Percentiles rank a stretch among this genome's conserved stretches.
Conservation (phyloP, 37 sponge, comb jelly and placozoan genomes). For the Aplysina aerophoba region DNA sequence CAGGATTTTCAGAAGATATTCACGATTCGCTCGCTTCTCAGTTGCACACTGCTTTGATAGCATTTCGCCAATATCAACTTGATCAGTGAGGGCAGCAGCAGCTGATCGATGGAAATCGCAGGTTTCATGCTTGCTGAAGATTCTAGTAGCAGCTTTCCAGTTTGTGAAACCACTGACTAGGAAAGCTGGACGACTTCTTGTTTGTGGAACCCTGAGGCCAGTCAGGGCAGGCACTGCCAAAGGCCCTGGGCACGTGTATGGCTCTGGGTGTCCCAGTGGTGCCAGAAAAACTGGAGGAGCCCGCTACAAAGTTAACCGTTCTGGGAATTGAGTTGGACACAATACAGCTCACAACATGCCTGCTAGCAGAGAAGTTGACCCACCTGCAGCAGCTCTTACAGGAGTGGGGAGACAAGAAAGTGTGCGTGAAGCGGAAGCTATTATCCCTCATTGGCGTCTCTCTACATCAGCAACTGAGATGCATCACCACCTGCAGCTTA, state of each 20-base stretch:
- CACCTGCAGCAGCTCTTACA: not conserved
- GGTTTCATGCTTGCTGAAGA: constrained; percentile 31
- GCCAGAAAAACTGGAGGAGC: constrained; percentile 32
- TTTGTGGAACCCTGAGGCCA: constrained; percentile 12
- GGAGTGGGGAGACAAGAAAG: constrained; percentile 21
- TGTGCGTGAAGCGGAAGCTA: constrained; percentile 40
- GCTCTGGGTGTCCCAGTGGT: constrained; percentile 34
- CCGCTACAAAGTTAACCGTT: constrained; percentile 1
- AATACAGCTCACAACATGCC: not conserved
- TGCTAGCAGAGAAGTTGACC: constrained; percentile 31
- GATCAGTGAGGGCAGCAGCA: not conserved
- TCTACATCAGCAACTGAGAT: constrained; percentile 6
- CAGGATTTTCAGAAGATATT: constrained; percentile 9
- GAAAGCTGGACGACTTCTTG: constrained; percentile 29
- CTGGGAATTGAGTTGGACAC: constrained; percentile 42
- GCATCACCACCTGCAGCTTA: constrained; percentile 46
- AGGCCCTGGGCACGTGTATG: not conserved
- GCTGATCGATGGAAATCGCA: constrained; percentile 18
- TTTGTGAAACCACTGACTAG: constrained; percentile 26
- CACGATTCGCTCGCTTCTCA: constrained; percentile 13
- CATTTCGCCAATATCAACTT: constrained; percentile 13
- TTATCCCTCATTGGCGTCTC: constrained; percentile 46
- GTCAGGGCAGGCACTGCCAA: not conserved
- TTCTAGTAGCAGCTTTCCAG: constrained; percentile 43
- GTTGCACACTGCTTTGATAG: constrained; percentile 21